phyloP scores from a whole-genome alignment of 2,888 invertebrate species.

The Tenthredo livida region DNA sequence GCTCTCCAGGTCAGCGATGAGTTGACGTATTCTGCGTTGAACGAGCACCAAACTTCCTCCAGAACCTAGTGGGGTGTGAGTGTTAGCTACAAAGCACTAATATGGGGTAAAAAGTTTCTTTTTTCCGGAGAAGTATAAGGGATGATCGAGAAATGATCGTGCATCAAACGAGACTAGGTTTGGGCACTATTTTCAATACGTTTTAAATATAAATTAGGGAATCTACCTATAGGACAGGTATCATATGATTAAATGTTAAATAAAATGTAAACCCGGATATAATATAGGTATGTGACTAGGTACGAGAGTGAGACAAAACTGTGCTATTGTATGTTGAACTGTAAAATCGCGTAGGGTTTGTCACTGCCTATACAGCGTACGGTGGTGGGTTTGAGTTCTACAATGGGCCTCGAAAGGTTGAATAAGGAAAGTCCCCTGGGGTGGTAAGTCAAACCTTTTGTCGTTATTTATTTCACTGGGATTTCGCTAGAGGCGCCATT shows the following conservation, averaged over 20 bases:
- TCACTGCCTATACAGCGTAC: neutral
- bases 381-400: conserved; percentile 24
- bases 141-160: neutral
- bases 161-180: conserved; percentile 9
- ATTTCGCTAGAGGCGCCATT: conserved; percentile 23
- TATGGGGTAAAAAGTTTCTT: neutral
- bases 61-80: conserved; percentile 75
- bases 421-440: conserved; percentile 47
- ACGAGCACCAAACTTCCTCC: conserved; percentile 44
- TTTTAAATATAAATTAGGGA: neutral
- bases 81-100: conserved; percentile 73
- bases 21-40: conserved; percentile 32
- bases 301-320: conserved; percentile 43
- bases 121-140: neutral
- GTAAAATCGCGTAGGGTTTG: conserved; percentile 46
- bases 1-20: conserved; percentile 28
- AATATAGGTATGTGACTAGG: neutral
- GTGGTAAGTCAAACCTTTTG: conserved; percentile 51
- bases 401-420: conserved; percentile 45
- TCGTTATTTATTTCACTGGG: conserved; percentile 48
- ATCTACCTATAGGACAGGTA: neutral
- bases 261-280: neutral
- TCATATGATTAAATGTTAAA: neutral
- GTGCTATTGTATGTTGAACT: conserved; percentile 43
- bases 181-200: neutral